phyloP scores from a whole-genome alignment of 2,113 vertebrate species.

The Hippocampus zosterae region DNA sequence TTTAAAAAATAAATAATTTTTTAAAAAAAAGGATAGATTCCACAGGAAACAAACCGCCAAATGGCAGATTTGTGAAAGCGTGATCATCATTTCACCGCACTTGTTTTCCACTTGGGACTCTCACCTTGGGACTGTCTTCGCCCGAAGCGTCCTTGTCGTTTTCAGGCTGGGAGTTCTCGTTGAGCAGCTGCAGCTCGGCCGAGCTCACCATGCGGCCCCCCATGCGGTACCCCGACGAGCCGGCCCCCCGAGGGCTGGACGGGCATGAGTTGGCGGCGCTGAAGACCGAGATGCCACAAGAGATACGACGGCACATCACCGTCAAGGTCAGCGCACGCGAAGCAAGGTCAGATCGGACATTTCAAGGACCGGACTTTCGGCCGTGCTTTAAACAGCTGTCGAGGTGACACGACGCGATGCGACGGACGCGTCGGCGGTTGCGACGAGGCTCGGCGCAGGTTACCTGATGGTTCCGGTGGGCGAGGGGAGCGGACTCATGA shows the following conservation, averaged over 20 bases:
- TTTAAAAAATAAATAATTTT: no score
- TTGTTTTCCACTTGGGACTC: neutral
- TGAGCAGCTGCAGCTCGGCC: slow-evolving; percentile 88
- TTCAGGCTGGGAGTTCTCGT: slow-evolving; percentile 87
- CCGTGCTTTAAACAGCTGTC: no score
- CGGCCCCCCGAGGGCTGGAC: slow-evolving; percentile 91
- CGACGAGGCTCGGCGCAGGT: neutral
- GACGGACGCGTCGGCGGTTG: no score
- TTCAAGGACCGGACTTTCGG: neutral
- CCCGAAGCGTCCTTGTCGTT: slow-evolving; percentile 93
- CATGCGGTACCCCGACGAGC: slow-evolving; percentile 91
- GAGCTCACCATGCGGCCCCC: slow-evolving; percentile 80
- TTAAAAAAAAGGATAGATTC: no score
- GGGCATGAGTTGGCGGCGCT: slow-evolving; percentile 98
- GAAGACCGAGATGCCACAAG: slow-evolving; percentile 10
- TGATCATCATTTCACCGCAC: no score
- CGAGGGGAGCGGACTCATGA: slow-evolving; percentile 93
- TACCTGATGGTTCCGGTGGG: slow-evolving; percentile 98
- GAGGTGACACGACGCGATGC: no score
- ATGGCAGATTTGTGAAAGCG: no score
- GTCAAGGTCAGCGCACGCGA: no score
- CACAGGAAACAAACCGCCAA: no score
- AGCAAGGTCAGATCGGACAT: neutral
- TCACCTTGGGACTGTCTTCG: slow-evolving; percentile 96
- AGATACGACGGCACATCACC: neutral